A percentile compares a stretch with the other conserved stretches of the same genome.
Conservation (phyloP, 2,113 vertebrate genomes). For the Callopanchax toddi region DNA sequence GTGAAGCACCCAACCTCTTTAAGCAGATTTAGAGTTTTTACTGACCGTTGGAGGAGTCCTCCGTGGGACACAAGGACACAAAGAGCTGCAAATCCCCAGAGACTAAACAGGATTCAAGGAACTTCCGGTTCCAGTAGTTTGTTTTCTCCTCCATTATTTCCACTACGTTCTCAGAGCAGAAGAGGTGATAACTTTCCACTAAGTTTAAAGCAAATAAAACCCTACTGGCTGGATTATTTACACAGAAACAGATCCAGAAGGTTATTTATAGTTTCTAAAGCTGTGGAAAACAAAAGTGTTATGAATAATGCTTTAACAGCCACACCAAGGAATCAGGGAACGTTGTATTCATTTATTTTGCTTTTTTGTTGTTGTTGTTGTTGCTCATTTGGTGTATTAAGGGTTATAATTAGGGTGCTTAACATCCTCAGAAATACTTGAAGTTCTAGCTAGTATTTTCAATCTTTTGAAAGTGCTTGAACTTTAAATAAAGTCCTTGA, state of each 20-base stretch:
- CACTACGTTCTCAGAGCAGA: neutral
- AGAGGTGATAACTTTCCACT: conserved; percentile 27
- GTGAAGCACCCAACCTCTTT: neutral
- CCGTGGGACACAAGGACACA: neutral
- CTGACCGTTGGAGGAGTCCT: neutral
- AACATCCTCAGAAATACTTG: too few relatives aligned
- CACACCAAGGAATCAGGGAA: too few relatives aligned
- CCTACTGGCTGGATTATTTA: conserved; percentile 29
- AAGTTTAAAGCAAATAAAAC: conserved; percentile 44
- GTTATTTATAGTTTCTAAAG: neutral
- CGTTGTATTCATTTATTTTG: too few relatives aligned
- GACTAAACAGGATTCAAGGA: conserved; percentile 58
- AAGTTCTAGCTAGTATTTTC: too few relatives aligned
- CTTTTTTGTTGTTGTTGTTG: too few relatives aligned
- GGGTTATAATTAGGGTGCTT: too few relatives aligned
- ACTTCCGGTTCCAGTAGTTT: conserved; percentile 43
- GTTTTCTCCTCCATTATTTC: conserved; percentile 52
- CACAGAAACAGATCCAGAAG: conserved; percentile 4
- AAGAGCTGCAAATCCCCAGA: conserved; percentile 38
- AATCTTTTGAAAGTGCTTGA: too few relatives aligned
- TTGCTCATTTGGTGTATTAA: too few relatives aligned
- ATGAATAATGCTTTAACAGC: too few relatives aligned
- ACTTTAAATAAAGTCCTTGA: too few relatives aligned
- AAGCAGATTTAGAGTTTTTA: neutral
- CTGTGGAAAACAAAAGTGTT: neutral